phyloP scores from a whole-genome alignment of 2,888 invertebrate genomes.

The Brachycybe producta region DNA sequence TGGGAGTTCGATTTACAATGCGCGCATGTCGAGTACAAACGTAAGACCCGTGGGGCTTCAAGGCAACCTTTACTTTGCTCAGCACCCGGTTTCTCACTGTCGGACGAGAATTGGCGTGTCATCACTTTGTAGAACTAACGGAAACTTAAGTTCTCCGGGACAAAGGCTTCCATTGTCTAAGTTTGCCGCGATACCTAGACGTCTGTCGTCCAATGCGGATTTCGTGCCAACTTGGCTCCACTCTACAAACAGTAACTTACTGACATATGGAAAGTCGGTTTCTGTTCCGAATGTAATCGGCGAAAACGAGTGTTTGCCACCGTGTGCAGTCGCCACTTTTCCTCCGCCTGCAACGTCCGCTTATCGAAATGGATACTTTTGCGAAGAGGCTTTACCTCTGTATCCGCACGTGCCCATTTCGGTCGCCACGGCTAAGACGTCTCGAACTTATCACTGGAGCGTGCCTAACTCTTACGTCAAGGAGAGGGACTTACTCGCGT shows the following conservation, averaged over 20 bases:
- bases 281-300: conserved; percentile 15
- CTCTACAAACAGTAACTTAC: conserved; percentile 9
- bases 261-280: conserved; percentile 12
- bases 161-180: background rate
- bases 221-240: background rate
- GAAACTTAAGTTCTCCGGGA: background rate
- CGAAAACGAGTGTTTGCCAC: conserved; percentile 11
- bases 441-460: background rate
- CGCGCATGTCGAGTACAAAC: too few relatives aligned
- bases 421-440: background rate
- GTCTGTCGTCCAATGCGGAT: background rate
- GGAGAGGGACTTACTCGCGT: background rate
- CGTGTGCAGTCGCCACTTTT: conserved; percentile 6
- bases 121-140: conserved; percentile 15
- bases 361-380: conserved; percentile 3
- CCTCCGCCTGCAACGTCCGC: conserved; percentile 3
- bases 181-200: too few relatives aligned
- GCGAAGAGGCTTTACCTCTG: conserved; percentile 3
- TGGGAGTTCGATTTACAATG: too few relatives aligned
- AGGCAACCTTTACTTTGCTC: too few relatives aligned
- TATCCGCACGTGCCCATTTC: background rate
- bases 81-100: too few relatives aligned
- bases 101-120: conserved; percentile 19
- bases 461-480: background rate
- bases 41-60: too few relatives aligned